Conservation (phyloP, 1,140 invertebrate genomes). For the Drosophila pandora region DNA sequence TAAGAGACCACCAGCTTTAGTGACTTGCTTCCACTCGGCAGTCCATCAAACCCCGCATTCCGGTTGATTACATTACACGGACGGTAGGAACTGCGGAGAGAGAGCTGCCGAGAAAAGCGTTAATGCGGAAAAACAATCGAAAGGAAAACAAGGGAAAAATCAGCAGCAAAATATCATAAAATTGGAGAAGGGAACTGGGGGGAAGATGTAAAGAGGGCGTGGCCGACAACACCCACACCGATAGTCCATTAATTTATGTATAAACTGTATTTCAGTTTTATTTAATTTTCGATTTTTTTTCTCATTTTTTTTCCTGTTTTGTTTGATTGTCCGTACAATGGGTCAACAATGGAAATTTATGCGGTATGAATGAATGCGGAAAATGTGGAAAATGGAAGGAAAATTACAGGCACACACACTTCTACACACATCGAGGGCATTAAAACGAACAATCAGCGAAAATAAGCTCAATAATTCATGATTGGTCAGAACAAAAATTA, state of each 20-base stretch:
- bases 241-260: slow-evolving; percentile 49
- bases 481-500: slow-evolving; percentile 6
- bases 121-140: slow-evolving; percentile 57
- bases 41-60: background rate
- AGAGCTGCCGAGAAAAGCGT: slow-evolving; percentile 13
- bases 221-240: slow-evolving; percentile 17
- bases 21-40: background rate
- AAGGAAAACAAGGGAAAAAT: slow-evolving; percentile 31
- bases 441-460: slow-evolving; percentile 28
- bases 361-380: slow-evolving; percentile 17
- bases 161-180: slow-evolving; percentile 12
- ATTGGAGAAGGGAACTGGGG: slow-evolving; percentile 1
- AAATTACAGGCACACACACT: slow-evolving; percentile 12
- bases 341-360: slow-evolving; percentile 39
- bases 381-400: background rate
- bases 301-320: background rate
- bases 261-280: slow-evolving; percentile 40
- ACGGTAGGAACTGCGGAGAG: background rate
- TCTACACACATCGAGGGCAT: slow-evolving; percentile 1
- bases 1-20: too few relatives aligned
- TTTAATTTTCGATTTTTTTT: background rate
- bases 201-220: background rate
- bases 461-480: slow-evolving; percentile 39
- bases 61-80: background rate
- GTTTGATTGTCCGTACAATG: slow-evolving; percentile 37